Evolutionary conservation across 92 coral and sea anemone species (phyloP).

Genomic region (Porites rus): DNA sequence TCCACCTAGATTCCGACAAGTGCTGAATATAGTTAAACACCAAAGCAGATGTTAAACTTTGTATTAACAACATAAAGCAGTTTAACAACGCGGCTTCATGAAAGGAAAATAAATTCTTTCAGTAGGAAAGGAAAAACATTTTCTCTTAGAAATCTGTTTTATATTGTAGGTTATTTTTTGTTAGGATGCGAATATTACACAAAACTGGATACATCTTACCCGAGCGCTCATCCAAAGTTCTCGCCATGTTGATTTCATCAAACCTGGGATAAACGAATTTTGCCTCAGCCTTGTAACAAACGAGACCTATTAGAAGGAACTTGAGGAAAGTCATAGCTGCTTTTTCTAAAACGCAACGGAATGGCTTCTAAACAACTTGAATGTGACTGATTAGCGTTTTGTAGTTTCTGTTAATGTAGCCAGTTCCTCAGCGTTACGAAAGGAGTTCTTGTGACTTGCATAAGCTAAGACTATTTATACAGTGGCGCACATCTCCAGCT

Average conservation of each 20-base stretch:
- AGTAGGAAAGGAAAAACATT: too few relatives aligned
- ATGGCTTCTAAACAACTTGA: too few relatives aligned
- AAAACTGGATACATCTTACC: slow-evolving; percentile 18
- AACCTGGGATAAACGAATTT: slow-evolving; percentile 23
- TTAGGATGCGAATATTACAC: neutral
- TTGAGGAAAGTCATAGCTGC: neutral
- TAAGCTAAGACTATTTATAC: slow-evolving; percentile 18
- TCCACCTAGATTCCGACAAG: too few relatives aligned
- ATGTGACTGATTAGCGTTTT: neutral
- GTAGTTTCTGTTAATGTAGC: neutral
- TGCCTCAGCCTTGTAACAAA: slow-evolving; percentile 4
- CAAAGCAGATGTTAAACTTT: too few relatives aligned
- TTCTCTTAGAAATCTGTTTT: too few relatives aligned
- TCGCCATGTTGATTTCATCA: slow-evolving; percentile 3
- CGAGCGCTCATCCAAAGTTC: slow-evolving; percentile 20
- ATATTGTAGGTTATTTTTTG: too few relatives aligned
- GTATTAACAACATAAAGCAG: too few relatives aligned
- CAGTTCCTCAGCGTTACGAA: slow-evolving; percentile 1
- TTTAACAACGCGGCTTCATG: too few relatives aligned
- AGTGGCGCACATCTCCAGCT: neutral
- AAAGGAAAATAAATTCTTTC: too few relatives aligned
- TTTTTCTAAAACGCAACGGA: neutral
- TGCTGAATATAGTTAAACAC: too few relatives aligned
- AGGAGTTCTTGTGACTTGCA: slow-evolving; percentile 5
- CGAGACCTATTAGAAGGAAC: neutral